Conservation (phyloP, 1,140 invertebrate genomes). For the Eueides isabella region DNA sequence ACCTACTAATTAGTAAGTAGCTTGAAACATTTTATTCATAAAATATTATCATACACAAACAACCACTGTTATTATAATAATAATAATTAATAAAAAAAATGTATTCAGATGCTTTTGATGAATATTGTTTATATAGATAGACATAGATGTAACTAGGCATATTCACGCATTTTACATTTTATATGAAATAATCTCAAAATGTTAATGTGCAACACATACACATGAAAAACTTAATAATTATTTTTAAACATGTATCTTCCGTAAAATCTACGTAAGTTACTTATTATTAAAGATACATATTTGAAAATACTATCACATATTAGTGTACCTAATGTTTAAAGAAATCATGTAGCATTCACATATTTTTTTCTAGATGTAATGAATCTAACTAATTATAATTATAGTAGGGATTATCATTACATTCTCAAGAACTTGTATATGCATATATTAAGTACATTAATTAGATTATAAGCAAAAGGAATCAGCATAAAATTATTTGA, state of each 20-base stretch:
- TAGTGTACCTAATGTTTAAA: conserved; percentile 16
- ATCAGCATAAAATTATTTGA: background rate
- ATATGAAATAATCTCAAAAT: background rate
- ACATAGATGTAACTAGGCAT: background rate
- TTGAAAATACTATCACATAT: too few relatives aligned
- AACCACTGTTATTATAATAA: background rate
- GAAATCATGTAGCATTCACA: conserved; percentile 16
- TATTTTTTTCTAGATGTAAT: background rate
- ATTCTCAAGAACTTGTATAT: background rate
- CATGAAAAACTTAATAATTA: background rate
- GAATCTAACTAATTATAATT: background rate
- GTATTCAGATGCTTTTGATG: background rate
- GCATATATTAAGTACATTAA: background rate
- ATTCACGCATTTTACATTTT: background rate
- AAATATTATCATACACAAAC: background rate
- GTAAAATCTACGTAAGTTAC: too few relatives aligned
- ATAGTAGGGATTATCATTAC: background rate
- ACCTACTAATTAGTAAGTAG: too few relatives aligned
- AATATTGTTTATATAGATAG: conserved; percentile 12
- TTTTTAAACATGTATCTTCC: background rate
- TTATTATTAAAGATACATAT: too few relatives aligned
- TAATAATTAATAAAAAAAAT: background rate
- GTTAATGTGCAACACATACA: background rate
- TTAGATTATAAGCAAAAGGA: background rate
- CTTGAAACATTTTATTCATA: background rate